Percentiles rank a stretch among this genome's conserved stretches.
These are phyloP conservation scores for Phrynocephalus versicolor DNA, from an alignment of 2,113 vertebrate genomes.

Conservation along the genomic window DNA sequence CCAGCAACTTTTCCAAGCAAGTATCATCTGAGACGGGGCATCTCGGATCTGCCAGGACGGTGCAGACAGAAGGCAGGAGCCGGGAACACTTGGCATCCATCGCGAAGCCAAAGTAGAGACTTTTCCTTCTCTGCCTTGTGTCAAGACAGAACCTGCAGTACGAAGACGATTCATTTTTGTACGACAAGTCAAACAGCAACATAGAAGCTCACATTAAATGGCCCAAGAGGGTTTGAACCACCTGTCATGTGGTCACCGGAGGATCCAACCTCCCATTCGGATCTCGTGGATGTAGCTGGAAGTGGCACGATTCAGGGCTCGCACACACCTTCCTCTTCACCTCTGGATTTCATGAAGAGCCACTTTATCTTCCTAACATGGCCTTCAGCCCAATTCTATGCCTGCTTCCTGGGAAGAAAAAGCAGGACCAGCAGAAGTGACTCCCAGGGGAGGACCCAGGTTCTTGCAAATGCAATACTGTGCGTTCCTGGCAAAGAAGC, in stretches of 20 bases:
- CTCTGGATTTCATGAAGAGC: too few relatives aligned
- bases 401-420: neutral
- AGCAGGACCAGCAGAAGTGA: neutral
- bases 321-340: too few relatives aligned
- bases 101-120: neutral
- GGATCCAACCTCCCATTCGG: neutral
- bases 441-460: too few relatives aligned
- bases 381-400: too few relatives aligned
- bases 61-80: slow-evolving; percentile 85
- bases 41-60: slow-evolving; percentile 77
- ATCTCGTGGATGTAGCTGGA: neutral
- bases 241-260: neutral
- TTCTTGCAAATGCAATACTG: too few relatives aligned
- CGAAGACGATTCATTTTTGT: too few relatives aligned
- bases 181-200: neutral
- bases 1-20: slow-evolving; percentile 91
- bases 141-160: neutral
- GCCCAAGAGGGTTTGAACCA: too few relatives aligned
- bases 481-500: too few relatives aligned
- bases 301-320: too few relatives aligned
- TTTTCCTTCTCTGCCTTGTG: neutral
- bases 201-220: neutral
- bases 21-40: slow-evolving; percentile 86
- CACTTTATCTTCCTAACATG: too few relatives aligned
- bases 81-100: slow-evolving; percentile 84